These are phyloP conservation scores for Aldrovandia affinis DNA, from an alignment of 2,797 vertebrate genomes.

Conservation along the genomic window DNA sequence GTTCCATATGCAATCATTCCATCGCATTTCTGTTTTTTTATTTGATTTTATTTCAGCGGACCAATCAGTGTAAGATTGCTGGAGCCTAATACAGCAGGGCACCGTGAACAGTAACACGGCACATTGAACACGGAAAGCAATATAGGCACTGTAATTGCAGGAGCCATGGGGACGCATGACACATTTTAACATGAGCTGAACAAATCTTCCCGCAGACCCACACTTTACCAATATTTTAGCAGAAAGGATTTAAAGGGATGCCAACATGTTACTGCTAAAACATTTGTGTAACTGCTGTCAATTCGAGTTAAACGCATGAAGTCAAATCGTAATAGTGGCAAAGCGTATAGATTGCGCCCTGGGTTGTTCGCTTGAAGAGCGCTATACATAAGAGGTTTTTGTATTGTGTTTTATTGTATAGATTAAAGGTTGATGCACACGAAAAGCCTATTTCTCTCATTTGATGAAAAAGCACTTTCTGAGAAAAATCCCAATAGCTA, in stretches of 20 bases:
- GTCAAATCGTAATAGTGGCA: neutral
- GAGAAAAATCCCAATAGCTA: neutral
- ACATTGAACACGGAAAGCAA: neutral
- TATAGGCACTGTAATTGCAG: neutral
- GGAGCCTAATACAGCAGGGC: neutral
- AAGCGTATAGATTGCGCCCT: too few relatives aligned
- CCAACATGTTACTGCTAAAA: neutral
- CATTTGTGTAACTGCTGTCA: constrained; percentile 20
- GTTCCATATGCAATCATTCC: neutral
- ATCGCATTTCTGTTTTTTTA: neutral
- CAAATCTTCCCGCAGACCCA: neutral
- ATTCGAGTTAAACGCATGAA: neutral
- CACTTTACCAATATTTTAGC: neutral
- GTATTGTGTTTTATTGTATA: too few relatives aligned
- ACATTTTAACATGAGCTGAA: neutral
- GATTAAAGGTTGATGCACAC: neutral
- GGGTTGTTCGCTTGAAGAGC: too few relatives aligned
- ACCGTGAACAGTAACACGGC: neutral
- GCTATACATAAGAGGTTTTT: too few relatives aligned
- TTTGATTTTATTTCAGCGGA: neutral
- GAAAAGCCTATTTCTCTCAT: neutral
- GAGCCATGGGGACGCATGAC: neutral
- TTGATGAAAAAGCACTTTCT: neutral
- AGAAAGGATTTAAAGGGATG: constrained; percentile 5
- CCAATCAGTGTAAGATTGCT: neutral